phyloP scores from a whole-genome alignment of 1,140 invertebrate genomes.

The Brachystomella parvula region DNA sequence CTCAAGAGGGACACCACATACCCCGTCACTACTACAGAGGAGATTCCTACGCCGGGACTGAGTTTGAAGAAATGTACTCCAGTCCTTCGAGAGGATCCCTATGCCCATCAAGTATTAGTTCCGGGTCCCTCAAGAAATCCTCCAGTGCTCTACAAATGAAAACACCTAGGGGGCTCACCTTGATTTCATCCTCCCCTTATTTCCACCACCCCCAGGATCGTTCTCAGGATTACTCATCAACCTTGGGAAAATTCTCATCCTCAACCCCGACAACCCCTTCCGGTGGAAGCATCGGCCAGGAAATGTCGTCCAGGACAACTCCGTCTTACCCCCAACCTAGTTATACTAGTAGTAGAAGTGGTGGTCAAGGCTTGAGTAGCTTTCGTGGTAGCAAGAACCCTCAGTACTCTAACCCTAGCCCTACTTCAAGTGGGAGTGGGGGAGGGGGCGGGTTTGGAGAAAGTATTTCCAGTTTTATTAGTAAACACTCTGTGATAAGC shows the following conservation, averaged over 20 bases:
- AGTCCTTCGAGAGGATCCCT: no score
- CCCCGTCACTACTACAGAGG: not conserved
- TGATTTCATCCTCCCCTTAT: not conserved
- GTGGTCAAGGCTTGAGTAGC: not conserved
- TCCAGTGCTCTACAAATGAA: not conserved
- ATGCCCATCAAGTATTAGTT: not conserved
- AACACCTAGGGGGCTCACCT: not conserved
- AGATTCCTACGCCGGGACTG: no score
- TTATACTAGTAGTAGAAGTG: no score
- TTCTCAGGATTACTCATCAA: constrained; percentile 3
- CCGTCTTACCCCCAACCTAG: no score
- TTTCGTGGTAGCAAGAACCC: not conserved
- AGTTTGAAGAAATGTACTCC: no score
- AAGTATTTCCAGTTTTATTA: constrained; percentile 5
- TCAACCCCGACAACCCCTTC: constrained; percentile 11
- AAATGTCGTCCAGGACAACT: no score
- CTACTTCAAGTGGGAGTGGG: constrained; percentile 5
- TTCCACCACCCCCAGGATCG: constrained; percentile 7
- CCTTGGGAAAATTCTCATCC: not conserved
- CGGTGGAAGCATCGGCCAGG: not conserved
- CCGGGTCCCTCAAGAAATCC: not conserved
- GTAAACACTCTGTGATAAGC: constrained; percentile 39
- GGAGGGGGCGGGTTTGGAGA: not conserved
- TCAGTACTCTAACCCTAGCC: no score
- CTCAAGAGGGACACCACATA: not conserved